Conservation (phyloP, 2,113 vertebrate genomes). For the Chaetodon trifascialis region DNA sequence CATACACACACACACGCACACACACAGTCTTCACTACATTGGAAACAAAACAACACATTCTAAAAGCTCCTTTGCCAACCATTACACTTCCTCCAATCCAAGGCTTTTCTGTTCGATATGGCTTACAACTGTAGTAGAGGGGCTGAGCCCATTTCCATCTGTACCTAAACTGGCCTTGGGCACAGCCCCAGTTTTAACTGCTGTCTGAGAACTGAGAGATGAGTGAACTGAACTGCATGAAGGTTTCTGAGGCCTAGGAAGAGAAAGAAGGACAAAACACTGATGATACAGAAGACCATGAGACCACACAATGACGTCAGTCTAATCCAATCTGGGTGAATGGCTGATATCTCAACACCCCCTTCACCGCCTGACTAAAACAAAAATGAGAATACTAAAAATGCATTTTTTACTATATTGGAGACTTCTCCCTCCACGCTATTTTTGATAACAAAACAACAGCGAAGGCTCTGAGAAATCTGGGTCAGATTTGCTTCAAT, state of each 20-base stretch:
- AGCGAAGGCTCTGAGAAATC: constrained; percentile 13
- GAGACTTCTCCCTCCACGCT: not conserved
- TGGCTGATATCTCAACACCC: not conserved
- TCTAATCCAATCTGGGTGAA: constrained; percentile 20
- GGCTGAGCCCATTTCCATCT: constrained; percentile 51
- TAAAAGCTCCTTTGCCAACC: constrained; percentile 67
- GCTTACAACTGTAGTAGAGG: constrained; percentile 71
- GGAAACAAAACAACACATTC: constrained; percentile 67
- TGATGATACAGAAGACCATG: constrained; percentile 54
- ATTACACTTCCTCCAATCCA: constrained; percentile 51
- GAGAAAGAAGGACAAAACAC: constrained; percentile 67
- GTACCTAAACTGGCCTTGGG: constrained; percentile 28
- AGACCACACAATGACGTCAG: constrained; percentile 4
- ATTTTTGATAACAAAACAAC: constrained; percentile 18
- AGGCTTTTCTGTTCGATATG: constrained; percentile 82
- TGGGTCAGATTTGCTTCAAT: constrained; percentile 49
- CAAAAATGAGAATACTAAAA: too few relatives aligned
- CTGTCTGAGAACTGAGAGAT: constrained; percentile 70
- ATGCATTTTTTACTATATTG: not conserved
- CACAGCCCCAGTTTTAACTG: constrained; percentile 64
- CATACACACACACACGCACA: constrained; percentile 22
- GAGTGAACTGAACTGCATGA: constrained; percentile 75
- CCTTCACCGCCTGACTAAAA: too few relatives aligned
- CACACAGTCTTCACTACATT: constrained; percentile 33
- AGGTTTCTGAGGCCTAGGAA: constrained; percentile 69